phyloP scores from a whole-genome alignment of 2,888 invertebrate genomes.

The Euspilapteryx auroguttella region DNA sequence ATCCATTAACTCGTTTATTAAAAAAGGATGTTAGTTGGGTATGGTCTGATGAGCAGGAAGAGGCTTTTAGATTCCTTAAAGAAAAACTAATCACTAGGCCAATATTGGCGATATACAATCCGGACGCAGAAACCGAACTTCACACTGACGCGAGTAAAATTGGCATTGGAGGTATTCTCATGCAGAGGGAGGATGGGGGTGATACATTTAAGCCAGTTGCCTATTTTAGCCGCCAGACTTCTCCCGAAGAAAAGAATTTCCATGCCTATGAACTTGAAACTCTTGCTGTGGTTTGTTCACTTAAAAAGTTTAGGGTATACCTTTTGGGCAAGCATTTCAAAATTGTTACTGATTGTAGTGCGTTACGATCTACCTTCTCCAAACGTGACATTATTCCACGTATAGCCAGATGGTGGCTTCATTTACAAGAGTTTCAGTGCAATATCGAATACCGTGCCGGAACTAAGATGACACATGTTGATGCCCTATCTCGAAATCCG shows the following conservation, averaged over 20 bases:
- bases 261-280: slow-evolving; percentile 12
- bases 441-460: slow-evolving; percentile 5
- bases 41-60: too few species aligned
- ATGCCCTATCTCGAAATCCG: slow-evolving; percentile 7
- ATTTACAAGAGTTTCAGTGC: slow-evolving; percentile 4
- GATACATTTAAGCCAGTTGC: slow-evolving; percentile 9
- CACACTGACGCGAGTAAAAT: too few species aligned
- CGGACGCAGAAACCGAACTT: too few species aligned
- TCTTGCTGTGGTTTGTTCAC: slow-evolving; percentile 9
- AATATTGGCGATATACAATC: too few species aligned
- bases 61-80: too few species aligned
- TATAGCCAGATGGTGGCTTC: slow-evolving; percentile 7
- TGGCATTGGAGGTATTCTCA: too few species aligned
- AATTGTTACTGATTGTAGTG: slow-evolving; percentile 9
- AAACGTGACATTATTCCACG: slow-evolving; percentile 6
- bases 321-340: slow-evolving; percentile 4
- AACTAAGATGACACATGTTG: slow-evolving; percentile 5
- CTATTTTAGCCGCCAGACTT: slow-evolving; percentile 10
- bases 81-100: too few species aligned
- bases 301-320: slow-evolving; percentile 5
- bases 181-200: too few species aligned
- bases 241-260: slow-evolving; percentile 9
- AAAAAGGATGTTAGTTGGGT: too few species aligned
- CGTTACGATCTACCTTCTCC: slow-evolving; percentile 8
- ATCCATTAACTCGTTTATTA: too few species aligned